Evolutionary conservation across 1,140 invertebrate species (phyloP).

Genomic region (Notospermus geniculatus): DNA sequence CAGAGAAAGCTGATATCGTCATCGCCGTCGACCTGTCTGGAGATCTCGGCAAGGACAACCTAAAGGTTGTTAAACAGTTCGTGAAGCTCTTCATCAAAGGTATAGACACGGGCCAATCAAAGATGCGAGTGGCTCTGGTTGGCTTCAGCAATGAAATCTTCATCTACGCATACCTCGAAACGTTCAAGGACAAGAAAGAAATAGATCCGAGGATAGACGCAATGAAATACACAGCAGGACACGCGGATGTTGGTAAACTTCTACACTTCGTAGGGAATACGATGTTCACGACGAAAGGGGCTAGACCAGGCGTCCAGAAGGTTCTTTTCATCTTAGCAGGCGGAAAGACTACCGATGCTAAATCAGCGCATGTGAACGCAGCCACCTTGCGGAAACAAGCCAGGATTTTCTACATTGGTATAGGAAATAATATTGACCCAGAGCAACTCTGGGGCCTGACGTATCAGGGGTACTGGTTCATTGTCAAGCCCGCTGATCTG

Average conservation of each 20-base stretch:
- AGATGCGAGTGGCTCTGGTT: not conserved
- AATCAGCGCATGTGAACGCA: not conserved
- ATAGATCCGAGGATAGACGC: no score
- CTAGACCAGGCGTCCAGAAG: not conserved
- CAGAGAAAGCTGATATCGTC: not conserved
- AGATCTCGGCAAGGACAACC: not conserved
- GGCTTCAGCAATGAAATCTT: not conserved
- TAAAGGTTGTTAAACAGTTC: not conserved
- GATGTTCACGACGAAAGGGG: no score
- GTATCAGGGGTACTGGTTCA: conserved; percentile 7
- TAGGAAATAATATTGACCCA: not conserved
- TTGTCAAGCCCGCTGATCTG: not conserved
- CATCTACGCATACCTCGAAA: not conserved
- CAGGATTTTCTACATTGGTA: conserved; percentile 1
- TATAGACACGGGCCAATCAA: not conserved
- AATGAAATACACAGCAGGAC: no score
- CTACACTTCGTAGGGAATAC: no score
- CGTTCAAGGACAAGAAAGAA: not conserved
- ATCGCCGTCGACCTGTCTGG: not conserved
- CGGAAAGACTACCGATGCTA: not conserved
- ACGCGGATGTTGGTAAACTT: no score
- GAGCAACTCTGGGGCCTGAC: conserved; percentile 1
- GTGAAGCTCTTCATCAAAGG: not conserved
- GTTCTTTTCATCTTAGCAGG: not conserved
- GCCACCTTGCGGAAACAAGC: not conserved